Conservation (phyloP, 2,888 invertebrate genomes). For the Drosophila infuscata region DNA sequence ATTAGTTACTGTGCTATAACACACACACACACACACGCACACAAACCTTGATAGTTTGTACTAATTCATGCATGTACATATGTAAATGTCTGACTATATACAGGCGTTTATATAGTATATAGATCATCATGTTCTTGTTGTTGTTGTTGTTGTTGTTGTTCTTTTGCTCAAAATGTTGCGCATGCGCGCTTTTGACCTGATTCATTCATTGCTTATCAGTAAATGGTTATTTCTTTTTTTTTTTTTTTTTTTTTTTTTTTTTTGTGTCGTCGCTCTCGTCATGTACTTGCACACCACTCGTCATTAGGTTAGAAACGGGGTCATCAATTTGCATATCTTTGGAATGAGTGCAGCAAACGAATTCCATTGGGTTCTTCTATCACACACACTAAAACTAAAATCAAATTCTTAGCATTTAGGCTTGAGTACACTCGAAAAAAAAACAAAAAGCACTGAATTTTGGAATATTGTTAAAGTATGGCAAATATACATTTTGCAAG, state of each 20-base stretch:
- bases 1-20: constrained; percentile 16
- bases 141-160: constrained; percentile 12
- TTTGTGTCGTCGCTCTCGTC: constrained; percentile 10
- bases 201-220: constrained; percentile 64
- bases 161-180: constrained; percentile 46
- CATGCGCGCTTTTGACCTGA: constrained; percentile 74
- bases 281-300: constrained; percentile 18
- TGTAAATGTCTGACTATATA: constrained; percentile 1
- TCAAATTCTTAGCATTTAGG: neutral
- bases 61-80: constrained; percentile 15
- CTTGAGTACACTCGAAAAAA: neutral
- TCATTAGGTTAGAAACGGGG: constrained; percentile 30
- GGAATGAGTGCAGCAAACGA: constrained; percentile 4
- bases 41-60: constrained; percentile 8
- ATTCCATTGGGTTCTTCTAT: constrained; percentile 7
- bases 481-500: too few species aligned
- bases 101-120: neutral
- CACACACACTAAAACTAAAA: neutral
- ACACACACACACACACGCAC: neutral
- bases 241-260: neutral
- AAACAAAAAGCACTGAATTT: too few species aligned
- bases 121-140: constrained; percentile 22
- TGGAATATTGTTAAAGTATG: too few species aligned
- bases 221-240: constrained; percentile 19
- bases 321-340: constrained; percentile 16